A percentile compares a stretch with the other conserved stretches of the same genome.
Evolutionary conservation across 2,888 invertebrate genomes (phyloP).

Genomic region (Pediacus dermestoides): DNA sequence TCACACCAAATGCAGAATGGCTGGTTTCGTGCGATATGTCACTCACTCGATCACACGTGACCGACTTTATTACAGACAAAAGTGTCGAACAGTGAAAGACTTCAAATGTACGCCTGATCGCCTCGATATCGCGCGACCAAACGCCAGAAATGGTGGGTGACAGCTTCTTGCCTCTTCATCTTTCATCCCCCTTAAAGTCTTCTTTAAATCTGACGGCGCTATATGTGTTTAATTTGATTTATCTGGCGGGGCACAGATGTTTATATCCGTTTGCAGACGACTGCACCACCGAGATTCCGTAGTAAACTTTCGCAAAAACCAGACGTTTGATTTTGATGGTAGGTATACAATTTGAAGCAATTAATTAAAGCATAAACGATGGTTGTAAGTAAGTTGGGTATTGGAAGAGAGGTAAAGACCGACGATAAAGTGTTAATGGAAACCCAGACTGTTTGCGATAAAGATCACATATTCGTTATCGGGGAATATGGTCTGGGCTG

Average conservation of each 20-base stretch:
- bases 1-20: slow-evolving; percentile 22
- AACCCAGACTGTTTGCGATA: slow-evolving; percentile 20
- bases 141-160: neutral
- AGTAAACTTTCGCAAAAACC: too few relatives aligned
- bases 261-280: too few relatives aligned
- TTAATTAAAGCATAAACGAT: neutral
- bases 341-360: too few relatives aligned
- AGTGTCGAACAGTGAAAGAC: slow-evolving; percentile 7
- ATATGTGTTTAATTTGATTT: neutral
- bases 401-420: neutral
- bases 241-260: too few relatives aligned
- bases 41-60: slow-evolving; percentile 50
- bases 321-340: too few relatives aligned
- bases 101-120: neutral
- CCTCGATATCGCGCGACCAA: neutral
- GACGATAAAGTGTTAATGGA: slow-evolving; percentile 21
- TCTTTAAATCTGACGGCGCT: neutral
- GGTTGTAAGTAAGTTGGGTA: neutral
- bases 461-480: slow-evolving; percentile 19
- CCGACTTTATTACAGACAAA: slow-evolving; percentile 43
- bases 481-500: slow-evolving; percentile 10
- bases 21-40: slow-evolving; percentile 48
- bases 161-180: slow-evolving; percentile 1
- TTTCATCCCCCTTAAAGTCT: slow-evolving; percentile 1
- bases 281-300: too few relatives aligned